A percentile compares a stretch with the other conserved stretches of the same genome.
These are phyloP conservation scores for Drosophila takahashii DNA, from an alignment of 1,140 invertebrate species.

Conservation along the genomic window DNA sequence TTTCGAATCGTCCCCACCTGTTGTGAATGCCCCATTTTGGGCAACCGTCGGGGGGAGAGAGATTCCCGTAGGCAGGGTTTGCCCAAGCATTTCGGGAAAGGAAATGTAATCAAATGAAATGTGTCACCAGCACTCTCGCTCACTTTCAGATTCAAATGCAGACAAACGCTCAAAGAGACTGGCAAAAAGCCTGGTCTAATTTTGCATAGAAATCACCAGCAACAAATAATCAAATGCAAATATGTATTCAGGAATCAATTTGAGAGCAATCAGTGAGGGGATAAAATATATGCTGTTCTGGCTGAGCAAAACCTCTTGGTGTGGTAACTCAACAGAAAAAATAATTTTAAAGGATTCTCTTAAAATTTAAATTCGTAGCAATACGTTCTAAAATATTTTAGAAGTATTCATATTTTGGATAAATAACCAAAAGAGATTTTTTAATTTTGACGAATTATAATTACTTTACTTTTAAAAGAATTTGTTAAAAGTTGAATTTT, in stretches of 20 bases:
- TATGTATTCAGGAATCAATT: conserved; percentile 78
- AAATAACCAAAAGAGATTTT: too few species aligned
- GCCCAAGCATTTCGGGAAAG: conserved; percentile 47
- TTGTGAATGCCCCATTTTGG: conserved; percentile 5
- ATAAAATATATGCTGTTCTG: conserved; percentile 11
- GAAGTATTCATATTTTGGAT: too few species aligned
- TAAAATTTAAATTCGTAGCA: too few species aligned
- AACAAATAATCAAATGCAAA: conserved; percentile 82
- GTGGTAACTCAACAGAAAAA: too few species aligned
- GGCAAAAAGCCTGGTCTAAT: conserved; percentile 59
- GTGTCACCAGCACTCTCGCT: conserved; percentile 57
- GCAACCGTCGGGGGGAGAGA: not conserved
- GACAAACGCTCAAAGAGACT: conserved; percentile 37
- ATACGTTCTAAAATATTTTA: too few species aligned
- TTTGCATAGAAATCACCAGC: conserved; percentile 77
- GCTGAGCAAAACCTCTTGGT: conserved; percentile 10
- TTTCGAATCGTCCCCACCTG: conserved; percentile 15
- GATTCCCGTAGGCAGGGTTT: conserved; percentile 14
- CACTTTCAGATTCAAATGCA: not conserved
- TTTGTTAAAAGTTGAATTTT: too few species aligned
- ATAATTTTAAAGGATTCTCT: too few species aligned
- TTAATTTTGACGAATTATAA: too few species aligned
- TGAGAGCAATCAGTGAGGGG: conserved; percentile 71
- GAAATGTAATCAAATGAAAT: conserved; percentile 74
- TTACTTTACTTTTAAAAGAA: too few species aligned